phyloP scores from a whole-genome alignment of 2,797 vertebrate genomes.

The Pseudocheirus occidentalis region DNA sequence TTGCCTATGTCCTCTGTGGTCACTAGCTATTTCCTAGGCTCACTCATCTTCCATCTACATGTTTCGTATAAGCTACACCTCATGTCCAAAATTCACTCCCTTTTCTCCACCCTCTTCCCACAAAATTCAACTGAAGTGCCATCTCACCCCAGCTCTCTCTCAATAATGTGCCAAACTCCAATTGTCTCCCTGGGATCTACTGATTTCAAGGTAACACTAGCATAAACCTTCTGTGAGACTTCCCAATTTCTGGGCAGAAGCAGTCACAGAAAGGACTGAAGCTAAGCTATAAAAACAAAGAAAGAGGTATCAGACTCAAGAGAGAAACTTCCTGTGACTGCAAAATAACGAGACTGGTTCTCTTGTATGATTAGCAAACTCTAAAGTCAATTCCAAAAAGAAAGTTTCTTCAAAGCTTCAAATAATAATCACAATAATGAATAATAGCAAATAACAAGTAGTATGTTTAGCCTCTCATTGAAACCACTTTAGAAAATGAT shows the following conservation, averaged over 20 bases:
- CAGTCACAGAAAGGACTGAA: neutral
- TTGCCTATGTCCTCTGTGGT: neutral
- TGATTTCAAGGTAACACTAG: neutral
- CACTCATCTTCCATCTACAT: neutral
- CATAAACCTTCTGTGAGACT: neutral
- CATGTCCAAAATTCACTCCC: neutral
- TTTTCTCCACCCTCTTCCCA: neutral
- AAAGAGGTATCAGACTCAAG: neutral
- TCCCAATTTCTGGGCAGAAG: neutral
- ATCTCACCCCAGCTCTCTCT: neutral
- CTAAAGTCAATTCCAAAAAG: neutral
- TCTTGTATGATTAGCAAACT: neutral
- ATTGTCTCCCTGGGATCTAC: neutral
- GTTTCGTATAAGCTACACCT: neutral
- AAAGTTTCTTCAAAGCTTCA: neutral
- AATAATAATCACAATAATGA: neutral
- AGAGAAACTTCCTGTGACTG: neutral
- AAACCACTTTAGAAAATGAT: conserved; percentile 31
- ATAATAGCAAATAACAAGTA: neutral
- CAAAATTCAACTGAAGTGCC: neutral
- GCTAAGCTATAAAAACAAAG: neutral
- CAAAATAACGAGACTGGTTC: neutral
- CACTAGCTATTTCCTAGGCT: neutral
- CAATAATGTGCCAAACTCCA: neutral
- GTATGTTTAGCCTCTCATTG: neutral